Evolutionary conservation across 2,888 invertebrate genomes (phyloP), one percentile per base, ranked within the genome.

Genomic region (Rhimphoctona megacephalus): DNA sequence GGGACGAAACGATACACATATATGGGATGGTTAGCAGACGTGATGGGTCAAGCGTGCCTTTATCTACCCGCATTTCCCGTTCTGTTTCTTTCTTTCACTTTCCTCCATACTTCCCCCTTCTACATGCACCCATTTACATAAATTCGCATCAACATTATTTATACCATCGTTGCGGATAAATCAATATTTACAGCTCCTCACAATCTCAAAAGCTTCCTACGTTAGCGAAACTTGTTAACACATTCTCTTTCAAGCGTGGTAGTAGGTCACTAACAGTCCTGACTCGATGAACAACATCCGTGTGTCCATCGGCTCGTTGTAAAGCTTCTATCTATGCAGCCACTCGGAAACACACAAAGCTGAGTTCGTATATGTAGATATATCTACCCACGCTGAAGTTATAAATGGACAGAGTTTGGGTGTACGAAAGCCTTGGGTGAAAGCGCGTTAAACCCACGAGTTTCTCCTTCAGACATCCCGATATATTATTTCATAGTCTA

Each of bases 181-280:
- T 85, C 84, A 66, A 87, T 85, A 85, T 82, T 85, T 84, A 70
- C 54, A 70, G 78, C 52, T 79, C 36, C 54, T 78, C 74, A 43
- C 69, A 70, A 85, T 86, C 81, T 79, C 81, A 46, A 72, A 86
- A 79, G 79, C 64, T 64, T n/a, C 46, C 30, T 49, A 43, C n/a
- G 64, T 69, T 70, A 49, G 57, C 39, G 14, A 54, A 73, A 30
- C 76, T 79, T 49, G 84, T 85, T 87, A 76, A 82, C 49, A 84
- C 84, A 80, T 85, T 82, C 81, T 82, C 81, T 85, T 80, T 82
- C 74, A 25, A 81, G 49, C 25, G 69, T 82, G 86, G 8, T 39
- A 74, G n/a, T 85, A 77, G 52, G 78, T 74, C 69, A 77, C 80
- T 77, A 81, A 80, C 80, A 74, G 69, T 73, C 76, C 79, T 79